Evolutionary conservation across 2,888 invertebrate genomes (phyloP).

Genomic region (Melikaiella ostensackeni): DNA sequence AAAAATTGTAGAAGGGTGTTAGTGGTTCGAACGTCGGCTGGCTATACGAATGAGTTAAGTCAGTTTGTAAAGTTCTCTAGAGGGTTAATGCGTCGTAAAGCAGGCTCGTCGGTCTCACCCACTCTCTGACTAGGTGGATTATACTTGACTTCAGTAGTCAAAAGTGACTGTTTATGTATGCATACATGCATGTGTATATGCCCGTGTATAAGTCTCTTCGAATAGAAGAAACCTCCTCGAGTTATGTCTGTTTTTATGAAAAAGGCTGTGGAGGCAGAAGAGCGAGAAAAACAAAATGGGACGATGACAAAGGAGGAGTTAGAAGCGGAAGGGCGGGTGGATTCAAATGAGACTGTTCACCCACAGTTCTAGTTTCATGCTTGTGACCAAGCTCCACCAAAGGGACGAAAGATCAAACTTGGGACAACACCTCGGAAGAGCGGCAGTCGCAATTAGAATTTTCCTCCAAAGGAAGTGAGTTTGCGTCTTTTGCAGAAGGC

Average conservation of each 20-base stretch:
- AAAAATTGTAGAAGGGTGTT: slow-evolving; percentile 47
- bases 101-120: neutral
- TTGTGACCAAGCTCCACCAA: slow-evolving; percentile 50
- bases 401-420: slow-evolving; percentile 28
- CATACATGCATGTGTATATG: neutral
- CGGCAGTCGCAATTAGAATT: slow-evolving; percentile 46
- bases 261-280: slow-evolving; percentile 14
- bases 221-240: neutral
- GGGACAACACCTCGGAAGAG: slow-evolving; percentile 17
- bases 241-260: neutral
- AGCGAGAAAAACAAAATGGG: slow-evolving; percentile 29
- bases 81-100: slow-evolving; percentile 6
- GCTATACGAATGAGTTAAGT: slow-evolving; percentile 32
- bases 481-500: slow-evolving; percentile 33
- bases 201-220: neutral
- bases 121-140: slow-evolving; percentile 21
- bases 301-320: slow-evolving; percentile 27
- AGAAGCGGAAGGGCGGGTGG: slow-evolving; percentile 43
- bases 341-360: slow-evolving; percentile 56
- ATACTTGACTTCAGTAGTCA: slow-evolving; percentile 22
- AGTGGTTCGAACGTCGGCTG: neutral
- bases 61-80: slow-evolving; percentile 32
- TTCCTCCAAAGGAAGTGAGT: slow-evolving; percentile 44
- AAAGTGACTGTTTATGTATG: slow-evolving; percentile 8
- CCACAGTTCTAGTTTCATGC: slow-evolving; percentile 49